Evolutionary conservation across 2,797 vertebrate genomes (phyloP).

Genomic region (Neopelma chrysocephalum): DNA sequence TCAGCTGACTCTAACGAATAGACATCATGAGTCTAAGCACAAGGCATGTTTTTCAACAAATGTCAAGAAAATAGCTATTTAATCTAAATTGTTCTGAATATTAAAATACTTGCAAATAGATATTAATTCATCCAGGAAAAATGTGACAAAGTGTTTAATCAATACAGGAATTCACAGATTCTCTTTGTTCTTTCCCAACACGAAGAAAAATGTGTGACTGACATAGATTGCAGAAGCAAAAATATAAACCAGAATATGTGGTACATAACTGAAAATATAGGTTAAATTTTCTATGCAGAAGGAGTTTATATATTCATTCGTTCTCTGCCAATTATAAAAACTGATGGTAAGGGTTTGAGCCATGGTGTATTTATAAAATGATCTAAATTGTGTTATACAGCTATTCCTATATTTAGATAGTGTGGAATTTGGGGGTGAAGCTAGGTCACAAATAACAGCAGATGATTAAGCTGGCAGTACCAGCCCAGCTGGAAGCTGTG

Average conservation of each 20-base stretch:
- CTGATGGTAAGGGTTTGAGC: not conserved
- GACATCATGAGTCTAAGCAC: not conserved
- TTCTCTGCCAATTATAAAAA: not conserved
- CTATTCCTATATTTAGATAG: not conserved
- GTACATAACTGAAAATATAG: not conserved
- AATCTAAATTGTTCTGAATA: not conserved
- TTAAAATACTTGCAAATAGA: not conserved
- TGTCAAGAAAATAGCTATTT: not conserved
- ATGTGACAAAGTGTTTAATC: not conserved
- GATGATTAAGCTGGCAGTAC: not conserved
- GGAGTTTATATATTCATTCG: not conserved
- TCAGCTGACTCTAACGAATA: not conserved
- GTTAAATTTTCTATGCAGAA: not conserved
- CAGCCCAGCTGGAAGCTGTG: not conserved
- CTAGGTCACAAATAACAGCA: not conserved
- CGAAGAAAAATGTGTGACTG: not conserved
- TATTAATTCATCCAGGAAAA: not conserved
- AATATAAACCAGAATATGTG: not conserved
- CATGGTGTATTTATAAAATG: not conserved
- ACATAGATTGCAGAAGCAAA: not conserved
- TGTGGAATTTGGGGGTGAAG: not conserved
- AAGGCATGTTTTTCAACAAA: not conserved
- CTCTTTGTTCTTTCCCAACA: not conserved
- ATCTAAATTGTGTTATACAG: not conserved
- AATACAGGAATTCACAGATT: not conserved